Percentiles rank a stretch among this genome's conserved stretches.
These are phyloP conservation scores for Chrysemys picta DNA, from an alignment of 2,113 vertebrate genomes.

Conservation along the genomic window DNA sequence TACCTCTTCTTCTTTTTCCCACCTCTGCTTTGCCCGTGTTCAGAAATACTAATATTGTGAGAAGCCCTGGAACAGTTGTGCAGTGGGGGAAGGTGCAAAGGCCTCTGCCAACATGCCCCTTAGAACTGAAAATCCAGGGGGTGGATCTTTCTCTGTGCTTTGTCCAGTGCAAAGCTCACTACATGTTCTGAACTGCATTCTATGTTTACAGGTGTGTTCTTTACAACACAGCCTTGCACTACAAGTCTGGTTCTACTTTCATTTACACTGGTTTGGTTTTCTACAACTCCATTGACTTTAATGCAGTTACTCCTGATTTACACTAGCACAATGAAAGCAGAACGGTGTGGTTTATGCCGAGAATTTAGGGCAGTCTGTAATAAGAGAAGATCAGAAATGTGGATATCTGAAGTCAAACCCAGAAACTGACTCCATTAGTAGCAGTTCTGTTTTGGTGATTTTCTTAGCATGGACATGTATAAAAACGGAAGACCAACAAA, in stretches of 20 bases:
- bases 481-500: neutral
- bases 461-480: neutral
- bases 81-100: neutral
- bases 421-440: neutral
- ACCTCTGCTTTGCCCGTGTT: neutral
- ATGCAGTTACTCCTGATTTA: constrained; percentile 7
- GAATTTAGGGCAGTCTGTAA: neutral
- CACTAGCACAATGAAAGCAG: neutral
- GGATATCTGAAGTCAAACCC: neutral
- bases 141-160: neutral
- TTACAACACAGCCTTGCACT: neutral
- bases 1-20: neutral
- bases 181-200: neutral
- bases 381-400: neutral
- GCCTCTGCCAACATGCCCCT: neutral
- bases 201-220: neutral
- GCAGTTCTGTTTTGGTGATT: neutral
- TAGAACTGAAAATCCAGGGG: neutral
- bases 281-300: neutral
- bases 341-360: neutral
- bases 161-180: neutral
- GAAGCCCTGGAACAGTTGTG: neutral
- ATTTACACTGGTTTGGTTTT: neutral
- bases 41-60: neutral
- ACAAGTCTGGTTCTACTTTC: neutral